phyloP scores from a whole-genome alignment of 2,113 vertebrate genomes.

The Callopanchax toddi region DNA sequence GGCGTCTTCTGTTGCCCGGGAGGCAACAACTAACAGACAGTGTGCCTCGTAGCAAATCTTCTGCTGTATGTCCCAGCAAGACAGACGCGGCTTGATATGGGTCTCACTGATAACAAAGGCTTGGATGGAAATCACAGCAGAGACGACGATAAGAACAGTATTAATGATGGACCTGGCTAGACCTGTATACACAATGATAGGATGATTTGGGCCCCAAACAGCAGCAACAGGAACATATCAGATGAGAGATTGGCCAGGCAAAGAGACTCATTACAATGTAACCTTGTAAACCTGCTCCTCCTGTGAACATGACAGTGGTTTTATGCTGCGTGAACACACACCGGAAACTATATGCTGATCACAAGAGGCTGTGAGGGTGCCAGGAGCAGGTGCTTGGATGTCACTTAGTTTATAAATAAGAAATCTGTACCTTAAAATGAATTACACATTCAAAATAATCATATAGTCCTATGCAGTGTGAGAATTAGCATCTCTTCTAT shows the following conservation, averaged over 20 bases:
- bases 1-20: slow-evolving; percentile 64
- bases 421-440: no score
- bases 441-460: no score
- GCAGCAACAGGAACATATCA: slow-evolving; percentile 63
- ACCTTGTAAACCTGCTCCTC: slow-evolving; percentile 67
- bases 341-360: slow-evolving; percentile 44
- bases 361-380: slow-evolving; percentile 3
- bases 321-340: slow-evolving; percentile 57
- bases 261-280: slow-evolving; percentile 66
- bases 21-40: slow-evolving; percentile 68
- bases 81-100: slow-evolving; percentile 72
- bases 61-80: slow-evolving; percentile 62
- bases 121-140: slow-evolving; percentile 63
- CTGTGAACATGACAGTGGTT: slow-evolving; percentile 57
- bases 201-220: slow-evolving; percentile 61
- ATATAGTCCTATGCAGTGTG: no score
- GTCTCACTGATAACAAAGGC: slow-evolving; percentile 72
- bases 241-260: slow-evolving; percentile 59
- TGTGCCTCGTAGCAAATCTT: slow-evolving; percentile 63
- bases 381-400: slow-evolving; percentile 10
- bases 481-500: no score
- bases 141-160: slow-evolving; percentile 70
- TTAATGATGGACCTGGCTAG: slow-evolving; percentile 71
- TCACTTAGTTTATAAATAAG: no score
- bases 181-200: slow-evolving; percentile 69